Evolutionary conservation across 1,140 invertebrate genomes (phyloP).

Genomic region (Drosophila eugracilis): DNA sequence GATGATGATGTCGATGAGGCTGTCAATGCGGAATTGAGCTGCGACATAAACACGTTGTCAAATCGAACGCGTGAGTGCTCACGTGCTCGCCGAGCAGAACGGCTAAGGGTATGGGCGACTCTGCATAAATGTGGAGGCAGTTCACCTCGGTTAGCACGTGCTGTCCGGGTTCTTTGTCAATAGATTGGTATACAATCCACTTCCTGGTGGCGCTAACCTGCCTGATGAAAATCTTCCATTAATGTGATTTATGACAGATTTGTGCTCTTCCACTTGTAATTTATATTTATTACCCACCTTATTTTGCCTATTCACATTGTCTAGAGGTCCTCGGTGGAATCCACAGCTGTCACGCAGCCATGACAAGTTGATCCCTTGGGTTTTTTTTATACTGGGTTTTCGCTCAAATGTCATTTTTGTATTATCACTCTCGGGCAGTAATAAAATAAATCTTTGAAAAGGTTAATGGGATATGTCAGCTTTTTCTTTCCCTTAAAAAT

Average conservation of each 20-base stretch:
- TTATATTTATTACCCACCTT: constrained; percentile 59
- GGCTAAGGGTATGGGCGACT: neutral
- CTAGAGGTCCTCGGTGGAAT: constrained; percentile 21
- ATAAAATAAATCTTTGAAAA: neutral
- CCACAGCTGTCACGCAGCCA: constrained; percentile 25
- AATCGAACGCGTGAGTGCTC: constrained; percentile 75
- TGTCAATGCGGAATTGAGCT: constrained; percentile 80
- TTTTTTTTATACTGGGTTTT: neutral
- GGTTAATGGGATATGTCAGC: neutral
- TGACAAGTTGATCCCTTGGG: constrained; percentile 26
- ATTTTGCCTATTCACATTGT: constrained; percentile 28
- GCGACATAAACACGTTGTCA: constrained; percentile 76
- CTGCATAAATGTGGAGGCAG: constrained; percentile 11
- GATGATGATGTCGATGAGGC: constrained; percentile 47
- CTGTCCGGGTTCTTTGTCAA: constrained; percentile 28
- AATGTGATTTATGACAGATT: constrained; percentile 65
- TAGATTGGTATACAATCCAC: constrained; percentile 46
- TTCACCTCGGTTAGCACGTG: constrained; percentile 36
- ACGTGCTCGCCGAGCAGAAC: constrained; percentile 54
- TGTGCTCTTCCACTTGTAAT: constrained; percentile 40
- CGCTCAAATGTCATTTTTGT: neutral
- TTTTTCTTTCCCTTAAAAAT: no score
- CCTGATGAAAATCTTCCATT: constrained; percentile 62
- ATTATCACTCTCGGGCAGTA: no score
- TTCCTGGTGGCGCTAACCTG: constrained; percentile 22